Conservation (phyloP, 2,797 vertebrate genomes). For the Chloroceryle amazona region DNA sequence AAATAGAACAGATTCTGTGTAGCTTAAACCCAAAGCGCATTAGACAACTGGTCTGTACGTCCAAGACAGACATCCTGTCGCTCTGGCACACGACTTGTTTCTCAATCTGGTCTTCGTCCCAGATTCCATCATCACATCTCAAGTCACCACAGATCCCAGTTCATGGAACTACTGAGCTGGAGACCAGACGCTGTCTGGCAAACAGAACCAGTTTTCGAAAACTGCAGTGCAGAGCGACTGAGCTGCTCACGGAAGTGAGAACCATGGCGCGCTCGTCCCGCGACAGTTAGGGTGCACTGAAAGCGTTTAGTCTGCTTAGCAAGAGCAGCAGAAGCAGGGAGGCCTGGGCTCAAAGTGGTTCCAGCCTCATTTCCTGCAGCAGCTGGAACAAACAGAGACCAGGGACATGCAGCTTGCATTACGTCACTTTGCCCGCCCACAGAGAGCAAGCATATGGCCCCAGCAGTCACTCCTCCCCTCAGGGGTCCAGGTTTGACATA, state of each 20-base stretch:
- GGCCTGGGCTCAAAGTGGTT: not conserved
- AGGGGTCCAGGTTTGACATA: not conserved
- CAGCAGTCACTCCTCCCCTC: not conserved
- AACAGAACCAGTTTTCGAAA: slow-evolving; percentile 35
- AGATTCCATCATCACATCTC: slow-evolving; percentile 49
- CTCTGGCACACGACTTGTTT: slow-evolving; percentile 30
- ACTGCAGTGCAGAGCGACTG: not conserved
- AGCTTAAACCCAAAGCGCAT: slow-evolving; percentile 19
- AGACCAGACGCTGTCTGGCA: slow-evolving; percentile 41
- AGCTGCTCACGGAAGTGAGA: rapidly evolving
- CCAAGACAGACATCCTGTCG: not conserved
- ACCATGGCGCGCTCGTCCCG: rapidly evolving
- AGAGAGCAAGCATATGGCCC: not conserved
- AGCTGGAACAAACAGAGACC: slow-evolving; percentile 11
- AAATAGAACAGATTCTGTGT: slow-evolving; percentile 18
- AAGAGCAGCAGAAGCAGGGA: not conserved
- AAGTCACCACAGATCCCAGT: slow-evolving; percentile 28
- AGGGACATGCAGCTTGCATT: not conserved
- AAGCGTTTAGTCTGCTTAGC: not conserved
- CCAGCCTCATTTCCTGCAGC: not conserved
- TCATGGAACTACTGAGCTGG: slow-evolving; percentile 34
- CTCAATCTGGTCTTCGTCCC: slow-evolving; percentile 54
- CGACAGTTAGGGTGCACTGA: rapidly evolving
- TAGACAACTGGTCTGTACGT: slow-evolving; percentile 30
- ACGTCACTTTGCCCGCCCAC: not conserved